These are phyloP conservation scores for Aradophagus sp. DNA, from an alignment of 1,140 invertebrate species.

Conservation along the genomic window DNA sequence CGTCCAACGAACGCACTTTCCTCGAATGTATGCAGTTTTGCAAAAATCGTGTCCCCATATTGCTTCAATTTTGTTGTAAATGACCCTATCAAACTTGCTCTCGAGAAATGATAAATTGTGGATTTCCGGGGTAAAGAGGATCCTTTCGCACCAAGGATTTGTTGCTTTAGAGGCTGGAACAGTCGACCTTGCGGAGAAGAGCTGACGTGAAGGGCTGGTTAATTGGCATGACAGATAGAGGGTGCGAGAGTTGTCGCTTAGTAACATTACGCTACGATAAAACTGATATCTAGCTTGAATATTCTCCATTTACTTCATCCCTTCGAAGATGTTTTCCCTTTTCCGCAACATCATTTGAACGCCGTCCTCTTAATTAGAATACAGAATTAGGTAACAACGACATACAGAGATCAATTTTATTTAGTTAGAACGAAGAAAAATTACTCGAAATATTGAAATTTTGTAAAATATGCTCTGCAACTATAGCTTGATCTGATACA, in stretches of 20 bases:
- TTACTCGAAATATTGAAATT: no score
- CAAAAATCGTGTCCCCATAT: conserved; percentile 33
- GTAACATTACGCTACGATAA: conserved; percentile 71
- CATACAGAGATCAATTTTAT: no score
- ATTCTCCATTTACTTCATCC: conserved; percentile 41
- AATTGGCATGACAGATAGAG: conserved; percentile 72
- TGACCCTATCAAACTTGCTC: conserved; percentile 43
- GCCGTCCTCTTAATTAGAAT: conserved; percentile 28
- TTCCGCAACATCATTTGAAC: conserved; percentile 29
- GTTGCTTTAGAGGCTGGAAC: conserved; percentile 14
- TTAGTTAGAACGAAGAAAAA: no score
- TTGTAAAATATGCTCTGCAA: no score
- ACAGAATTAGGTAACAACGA: conserved; percentile 1
- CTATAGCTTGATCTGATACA: no score
- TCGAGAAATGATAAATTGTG: conserved; percentile 39
- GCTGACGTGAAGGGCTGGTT: conserved; percentile 61
- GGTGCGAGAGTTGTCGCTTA: conserved; percentile 72
- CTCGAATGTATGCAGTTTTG: no score
- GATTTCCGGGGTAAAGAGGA: conserved; percentile 26
- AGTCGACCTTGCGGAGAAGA: conserved; percentile 30
- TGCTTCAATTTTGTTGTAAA: conserved; percentile 44
- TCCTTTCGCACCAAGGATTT: conserved; percentile 6
- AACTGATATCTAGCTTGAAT: conserved; percentile 63
- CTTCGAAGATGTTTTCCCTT: conserved; percentile 47
- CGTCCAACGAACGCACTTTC: conserved; percentile 11